A percentile compares a stretch with the other conserved stretches of the same genome.
phyloP scores from a whole-genome alignment of 2,113 vertebrate genomes.

The Lepidothrix coronata region DNA sequence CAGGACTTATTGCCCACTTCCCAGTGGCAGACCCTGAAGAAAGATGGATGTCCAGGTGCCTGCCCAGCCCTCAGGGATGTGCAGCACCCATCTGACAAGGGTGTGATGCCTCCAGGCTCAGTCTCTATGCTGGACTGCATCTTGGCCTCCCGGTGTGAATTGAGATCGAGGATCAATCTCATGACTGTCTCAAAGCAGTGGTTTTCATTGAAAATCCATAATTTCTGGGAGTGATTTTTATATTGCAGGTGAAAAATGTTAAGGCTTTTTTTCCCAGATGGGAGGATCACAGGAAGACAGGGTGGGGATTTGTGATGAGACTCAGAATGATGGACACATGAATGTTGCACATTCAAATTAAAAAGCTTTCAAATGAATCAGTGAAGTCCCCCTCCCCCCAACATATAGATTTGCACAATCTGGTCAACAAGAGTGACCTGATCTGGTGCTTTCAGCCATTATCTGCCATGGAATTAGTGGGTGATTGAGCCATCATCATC shows the following conservation, averaged over 20 bases:
- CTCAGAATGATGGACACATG: not conserved
- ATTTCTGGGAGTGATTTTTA: not conserved
- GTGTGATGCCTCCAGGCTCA: not conserved
- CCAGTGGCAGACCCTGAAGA: rapidly evolving
- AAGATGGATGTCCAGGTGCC: rapidly evolving
- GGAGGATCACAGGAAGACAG: not conserved
- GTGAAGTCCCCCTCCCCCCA: not conserved
- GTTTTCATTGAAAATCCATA: not conserved
- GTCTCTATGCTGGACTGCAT: not conserved
- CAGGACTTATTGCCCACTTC: rapidly evolving
- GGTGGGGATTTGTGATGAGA: not conserved
- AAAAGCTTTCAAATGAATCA: constrained; percentile 8
- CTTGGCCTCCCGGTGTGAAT: not conserved
- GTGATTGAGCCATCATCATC: constrained; percentile 53
- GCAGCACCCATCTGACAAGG: rapidly evolving
- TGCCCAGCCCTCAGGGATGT: not conserved
- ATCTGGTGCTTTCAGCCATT: constrained; percentile 41
- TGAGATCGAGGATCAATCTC: not conserved
- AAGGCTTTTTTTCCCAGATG: not conserved
- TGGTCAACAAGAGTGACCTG: constrained; percentile 40
- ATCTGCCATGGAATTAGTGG: constrained; percentile 40
- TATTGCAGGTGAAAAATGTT: not conserved
- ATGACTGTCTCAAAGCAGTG: not conserved
- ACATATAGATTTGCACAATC: constrained; percentile 26
- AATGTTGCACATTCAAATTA: constrained; percentile 1